Base-by-base conservation (phyloP, 1,140 invertebrate species). In the Drosophila elegans region DNA sequence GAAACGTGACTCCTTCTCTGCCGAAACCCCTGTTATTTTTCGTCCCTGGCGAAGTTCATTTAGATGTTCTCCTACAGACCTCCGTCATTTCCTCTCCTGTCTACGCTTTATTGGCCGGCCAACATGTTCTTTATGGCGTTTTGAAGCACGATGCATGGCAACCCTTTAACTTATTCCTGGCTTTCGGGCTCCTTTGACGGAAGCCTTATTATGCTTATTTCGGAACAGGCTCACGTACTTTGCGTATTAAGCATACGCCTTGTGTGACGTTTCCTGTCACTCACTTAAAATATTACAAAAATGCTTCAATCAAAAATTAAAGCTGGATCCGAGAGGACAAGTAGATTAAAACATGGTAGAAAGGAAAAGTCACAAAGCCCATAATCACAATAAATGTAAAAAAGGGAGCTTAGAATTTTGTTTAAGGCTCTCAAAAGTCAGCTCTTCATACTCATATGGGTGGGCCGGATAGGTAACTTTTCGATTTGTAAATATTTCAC, bases 121-220 rank as follows among this genome's bases (percentile, higher is more conserved):
- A 81, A 86, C 83, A 88, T 88, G 76, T 77, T 79, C 73, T 77
- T 78, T 89, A 78, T 89, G 79, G 61, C 64, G 72, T 80, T 88
- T 86, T 79, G 83, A 86, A 82, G 83, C 83, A 85, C 48, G 78
- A 53, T 84, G 80, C 72, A 74, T 42, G 69, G 55, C 69, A 89
- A 89, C 84, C 84, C 85, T 89, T 89, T 66, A 69, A 60, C 59
- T 75, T 53, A 2, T 21, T 42, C 57, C 27, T 63, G 36, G 52
- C 55, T 16, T 34, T 71, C 34, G 29, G 38, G 27, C 54, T 46
- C 12, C 44, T 54, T 52, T 79, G 55, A 68, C 29, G 60, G 21
- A 68, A 68, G n/a, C 21, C 45, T 41, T 89, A 84, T 89, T 84
- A 78, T 89, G 81, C 84, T 80, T 80, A 76, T 89, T 89, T 72